phyloP scores from a whole-genome alignment of 2,888 invertebrate species.

The Eurytoma adleriae region DNA sequence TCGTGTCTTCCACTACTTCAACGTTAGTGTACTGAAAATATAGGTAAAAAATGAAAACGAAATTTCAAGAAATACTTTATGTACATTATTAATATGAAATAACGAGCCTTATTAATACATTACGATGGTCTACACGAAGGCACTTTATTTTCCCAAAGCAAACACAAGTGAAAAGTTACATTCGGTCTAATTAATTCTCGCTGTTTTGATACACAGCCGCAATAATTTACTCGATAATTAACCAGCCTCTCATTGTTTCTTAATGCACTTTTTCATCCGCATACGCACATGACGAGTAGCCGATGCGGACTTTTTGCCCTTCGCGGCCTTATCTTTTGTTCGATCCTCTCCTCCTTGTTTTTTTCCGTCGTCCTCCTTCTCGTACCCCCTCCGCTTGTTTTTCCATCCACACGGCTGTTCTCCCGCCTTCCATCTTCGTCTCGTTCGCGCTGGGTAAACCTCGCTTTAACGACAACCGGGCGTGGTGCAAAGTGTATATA shows the following conservation, averaged over 20 bases:
- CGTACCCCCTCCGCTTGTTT: not conserved
- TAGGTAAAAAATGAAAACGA: no score
- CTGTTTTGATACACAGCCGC: conserved; percentile 21
- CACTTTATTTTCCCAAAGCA: no score
- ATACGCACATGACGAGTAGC: not conserved
- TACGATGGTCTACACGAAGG: no score
- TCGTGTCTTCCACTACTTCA: no score
- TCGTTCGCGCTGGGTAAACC: not conserved
- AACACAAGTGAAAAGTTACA: conserved; percentile 13
- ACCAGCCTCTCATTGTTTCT: conserved; percentile 53
- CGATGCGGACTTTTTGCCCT: conserved; percentile 33
- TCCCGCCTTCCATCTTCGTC: not conserved
- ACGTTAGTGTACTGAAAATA: no score
- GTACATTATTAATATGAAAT: no score
- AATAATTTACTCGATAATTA: conserved; percentile 49
- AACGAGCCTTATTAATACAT: no score
- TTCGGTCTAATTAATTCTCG: conserved; percentile 49
- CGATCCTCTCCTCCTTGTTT: not conserved
- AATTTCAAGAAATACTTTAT: no score
- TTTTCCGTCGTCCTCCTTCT: not conserved
- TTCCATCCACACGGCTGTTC: conserved; percentile 7
- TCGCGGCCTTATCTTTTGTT: conserved; percentile 27
- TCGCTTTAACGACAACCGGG: conserved; percentile 47
- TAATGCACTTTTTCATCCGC: conserved; percentile 37
- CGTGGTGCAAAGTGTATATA: conserved; percentile 41